Evolutionary conservation across 2,797 vertebrate species (phyloP), one percentile per base, ranked within the genome.

Genomic region (Pteronotus mesoamericanus): DNA sequence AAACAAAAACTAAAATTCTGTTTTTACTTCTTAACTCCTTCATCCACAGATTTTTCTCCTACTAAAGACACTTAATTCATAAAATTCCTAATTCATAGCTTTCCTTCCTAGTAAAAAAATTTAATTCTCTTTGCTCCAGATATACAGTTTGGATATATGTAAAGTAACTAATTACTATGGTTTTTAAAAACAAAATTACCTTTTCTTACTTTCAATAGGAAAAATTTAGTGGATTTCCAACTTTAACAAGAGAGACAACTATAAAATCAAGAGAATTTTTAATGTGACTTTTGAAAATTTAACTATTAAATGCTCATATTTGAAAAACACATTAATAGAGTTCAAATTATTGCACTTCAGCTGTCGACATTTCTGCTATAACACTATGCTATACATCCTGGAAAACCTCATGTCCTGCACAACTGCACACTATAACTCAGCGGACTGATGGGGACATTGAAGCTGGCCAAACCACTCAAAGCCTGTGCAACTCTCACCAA

Each of bases 161-260:
- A n/a, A n/a, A n/a, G n/a, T n/a, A n/a, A n/a, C n/a, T n/a, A n/a
- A n/a, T n/a, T n/a, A n/a, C n/a, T n/a, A n/a, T n/a, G 10, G 42
- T 93, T 86, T 55, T 22, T 44, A 83, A 80, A 80, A 92, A 61
- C 18, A 72, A 44, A 89, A 39, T 48, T n/a, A 59, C 51, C 53
- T 95, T 72, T 77, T 51, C 53, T 68, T 22, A 78, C 18, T 71
- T 66, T 78, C 39, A 39, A 3, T 22, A 88, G 34, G 61, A 21
- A 61, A 55, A 84, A 34, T 29, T 91, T 29, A 86, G 29, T 53
- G 32, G 44, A 18, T 61, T 80, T 46, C 51, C 48, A 46, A 39
- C 18, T 51, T 80, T 55, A 77, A 29, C 2, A 83, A 42, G 26
- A 68, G 32, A 79, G 29, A 26, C 0, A 34, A 77, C 39, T 85